phyloP scores from a whole-genome alignment of 2,113 vertebrate genomes.

The Perca fluviatilis region DNA sequence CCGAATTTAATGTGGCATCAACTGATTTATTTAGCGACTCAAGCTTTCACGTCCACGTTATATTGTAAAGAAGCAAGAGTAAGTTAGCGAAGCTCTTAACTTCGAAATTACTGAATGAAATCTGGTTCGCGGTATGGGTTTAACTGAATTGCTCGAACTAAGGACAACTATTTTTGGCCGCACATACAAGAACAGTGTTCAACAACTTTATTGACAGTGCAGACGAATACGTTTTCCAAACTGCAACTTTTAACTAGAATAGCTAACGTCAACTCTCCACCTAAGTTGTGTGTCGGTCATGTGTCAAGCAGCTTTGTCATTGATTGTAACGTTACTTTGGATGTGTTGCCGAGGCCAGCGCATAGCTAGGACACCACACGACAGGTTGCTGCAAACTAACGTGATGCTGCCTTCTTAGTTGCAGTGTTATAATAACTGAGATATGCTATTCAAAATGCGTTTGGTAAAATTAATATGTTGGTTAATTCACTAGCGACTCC shows the following conservation, averaged over 20 bases:
- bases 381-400: background rate
- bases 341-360: constrained; percentile 21
- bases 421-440: background rate
- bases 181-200: background rate
- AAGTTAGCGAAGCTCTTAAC: background rate
- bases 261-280: background rate
- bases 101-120: background rate
- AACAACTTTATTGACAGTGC: background rate
- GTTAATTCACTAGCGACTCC: background rate
- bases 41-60: background rate
- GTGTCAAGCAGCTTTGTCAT: constrained; percentile 41
- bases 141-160: background rate
- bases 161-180: background rate
- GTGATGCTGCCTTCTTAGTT: accelerated
- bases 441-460: accelerated
- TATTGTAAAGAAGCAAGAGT: background rate
- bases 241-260: background rate
- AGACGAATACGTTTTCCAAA: background rate
- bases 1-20: background rate
- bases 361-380: background rate
- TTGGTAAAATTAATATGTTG: background rate
- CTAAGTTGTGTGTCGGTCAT: constrained; percentile 39
- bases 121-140: too few species aligned
- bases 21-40: too few species aligned
- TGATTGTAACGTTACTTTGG: constrained; percentile 6